phyloP scores from a whole-genome alignment of 2,113 vertebrate genomes.

The Eolophus roseicapilla region DNA sequence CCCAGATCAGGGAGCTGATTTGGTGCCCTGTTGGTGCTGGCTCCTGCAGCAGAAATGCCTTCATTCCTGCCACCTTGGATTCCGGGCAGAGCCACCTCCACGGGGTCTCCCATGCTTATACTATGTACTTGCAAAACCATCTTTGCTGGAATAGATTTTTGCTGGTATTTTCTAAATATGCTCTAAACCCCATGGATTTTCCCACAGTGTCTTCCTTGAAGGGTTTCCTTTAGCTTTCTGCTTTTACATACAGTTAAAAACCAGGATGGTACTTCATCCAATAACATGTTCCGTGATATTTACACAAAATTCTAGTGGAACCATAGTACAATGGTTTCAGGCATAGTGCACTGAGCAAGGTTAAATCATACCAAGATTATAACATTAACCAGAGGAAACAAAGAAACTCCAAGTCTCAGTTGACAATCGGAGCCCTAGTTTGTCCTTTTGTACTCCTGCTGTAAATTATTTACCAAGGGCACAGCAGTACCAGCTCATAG shows the following conservation, averaged over 20 bases:
- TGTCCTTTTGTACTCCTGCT: neutral
- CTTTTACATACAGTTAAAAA: neutral
- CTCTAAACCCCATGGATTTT: neutral
- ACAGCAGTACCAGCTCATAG: neutral
- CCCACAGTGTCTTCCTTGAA: neutral
- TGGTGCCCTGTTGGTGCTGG: neutral
- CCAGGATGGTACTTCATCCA: neutral
- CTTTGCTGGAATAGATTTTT: neutral
- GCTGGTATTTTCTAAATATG: neutral
- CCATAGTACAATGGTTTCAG: neutral
- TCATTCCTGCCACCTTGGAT: neutral
- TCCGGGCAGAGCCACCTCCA: neutral
- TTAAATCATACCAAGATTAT: neutral
- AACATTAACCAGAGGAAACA: neutral
- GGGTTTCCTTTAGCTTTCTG: neutral
- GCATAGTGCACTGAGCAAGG: neutral
- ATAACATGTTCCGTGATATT: neutral
- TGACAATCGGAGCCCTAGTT: neutral
- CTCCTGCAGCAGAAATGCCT: neutral
- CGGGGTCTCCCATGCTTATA: neutral
- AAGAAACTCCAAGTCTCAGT: neutral
- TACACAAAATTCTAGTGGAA: neutral
- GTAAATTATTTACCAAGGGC: neutral
- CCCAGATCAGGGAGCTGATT: neutral
- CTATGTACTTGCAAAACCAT: neutral